Evolutionary conservation across 30 jellyfish, hydroid and myxozoan species (phyloP).

Genomic region (Pseudorhiza aurosa): DNA sequence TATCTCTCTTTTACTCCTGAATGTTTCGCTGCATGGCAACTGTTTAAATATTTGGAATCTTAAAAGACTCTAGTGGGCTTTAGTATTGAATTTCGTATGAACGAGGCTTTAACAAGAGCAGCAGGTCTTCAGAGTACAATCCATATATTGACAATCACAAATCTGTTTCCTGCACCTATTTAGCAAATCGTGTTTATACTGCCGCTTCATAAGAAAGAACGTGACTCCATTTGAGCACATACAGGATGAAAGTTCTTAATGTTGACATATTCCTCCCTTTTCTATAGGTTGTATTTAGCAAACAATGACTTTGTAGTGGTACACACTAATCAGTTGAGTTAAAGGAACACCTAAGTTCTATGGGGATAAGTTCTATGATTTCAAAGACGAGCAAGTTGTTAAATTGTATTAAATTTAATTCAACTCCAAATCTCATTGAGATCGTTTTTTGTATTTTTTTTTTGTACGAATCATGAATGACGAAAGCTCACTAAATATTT

Average conservation of each 20-base stretch:
- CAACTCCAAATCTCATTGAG: no score
- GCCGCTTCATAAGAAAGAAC: conserved; percentile 1
- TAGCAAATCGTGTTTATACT: conserved; percentile 6
- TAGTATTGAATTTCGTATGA: conserved; percentile 18
- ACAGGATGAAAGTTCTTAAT: conserved; percentile 6
- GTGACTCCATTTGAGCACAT: not conserved
- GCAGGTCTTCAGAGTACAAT: conserved; percentile 22
- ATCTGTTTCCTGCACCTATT: conserved; percentile 21
- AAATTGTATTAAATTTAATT: no score
- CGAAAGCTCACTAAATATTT: no score
- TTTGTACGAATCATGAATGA: no score
- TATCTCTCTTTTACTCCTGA: conserved; percentile 17
- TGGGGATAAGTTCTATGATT: no score
- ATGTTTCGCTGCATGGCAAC: conserved; percentile 38
- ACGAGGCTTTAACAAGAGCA: conserved; percentile 24
- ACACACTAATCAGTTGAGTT: no score
- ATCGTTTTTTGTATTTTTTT: no score
- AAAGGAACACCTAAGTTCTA: no score
- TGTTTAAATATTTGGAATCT: conserved; percentile 36
- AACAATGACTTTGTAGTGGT: not conserved
- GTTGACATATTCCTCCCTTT: not conserved
- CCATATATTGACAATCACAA: conserved; percentile 23
- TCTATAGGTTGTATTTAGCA: not conserved
- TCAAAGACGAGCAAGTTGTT: no score
- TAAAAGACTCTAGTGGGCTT: conserved; percentile 25